Conservation (phyloP, 2,113 vertebrate genomes). For the Gadus chalcogrammus region DNA sequence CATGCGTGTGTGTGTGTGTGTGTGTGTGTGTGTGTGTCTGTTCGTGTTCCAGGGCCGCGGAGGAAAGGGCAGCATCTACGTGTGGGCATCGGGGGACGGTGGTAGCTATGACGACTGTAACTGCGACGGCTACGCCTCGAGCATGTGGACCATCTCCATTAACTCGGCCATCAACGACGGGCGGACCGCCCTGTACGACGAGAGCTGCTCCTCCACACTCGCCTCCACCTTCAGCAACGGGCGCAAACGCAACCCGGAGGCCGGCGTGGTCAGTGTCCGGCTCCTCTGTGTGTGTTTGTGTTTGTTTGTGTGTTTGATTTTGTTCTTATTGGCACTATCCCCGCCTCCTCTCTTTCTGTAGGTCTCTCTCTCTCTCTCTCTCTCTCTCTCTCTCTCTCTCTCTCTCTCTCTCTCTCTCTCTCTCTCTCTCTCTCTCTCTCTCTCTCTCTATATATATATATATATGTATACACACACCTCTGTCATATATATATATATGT, state of each 20-base stretch:
- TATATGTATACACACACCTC: too few species aligned
- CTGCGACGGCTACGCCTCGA: conserved; percentile 95
- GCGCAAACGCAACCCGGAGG: conserved; percentile 95
- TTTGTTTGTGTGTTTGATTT: background rate
- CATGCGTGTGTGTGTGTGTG: background rate
- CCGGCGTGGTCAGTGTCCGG: conserved; percentile 86
- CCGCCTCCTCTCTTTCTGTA: too few species aligned
- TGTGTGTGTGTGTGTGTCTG: background rate
- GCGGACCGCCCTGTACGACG: conserved; percentile 92
- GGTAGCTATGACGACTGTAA: conserved; percentile 99
- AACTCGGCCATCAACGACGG: conserved; percentile 98
- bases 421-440: too few species aligned
- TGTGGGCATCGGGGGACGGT: conserved; percentile 97
- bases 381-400: too few species aligned
- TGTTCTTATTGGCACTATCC: background rate
- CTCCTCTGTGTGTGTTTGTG: background rate
- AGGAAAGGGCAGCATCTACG: conserved; percentile 97
- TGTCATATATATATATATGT: too few species aligned
- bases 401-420: too few species aligned
- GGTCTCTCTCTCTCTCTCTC: too few species aligned
- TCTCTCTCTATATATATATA: too few species aligned
- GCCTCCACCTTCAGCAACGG: conserved; percentile 98
- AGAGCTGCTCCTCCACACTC: conserved; percentile 97
- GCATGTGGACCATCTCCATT: conserved; percentile 99
- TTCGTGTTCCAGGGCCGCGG: conserved; percentile 80